Percentiles rank a stretch among this genome's conserved stretches.
Conservation (phyloP, 2,888 invertebrate species). For the Agonopterix arenella region DNA sequence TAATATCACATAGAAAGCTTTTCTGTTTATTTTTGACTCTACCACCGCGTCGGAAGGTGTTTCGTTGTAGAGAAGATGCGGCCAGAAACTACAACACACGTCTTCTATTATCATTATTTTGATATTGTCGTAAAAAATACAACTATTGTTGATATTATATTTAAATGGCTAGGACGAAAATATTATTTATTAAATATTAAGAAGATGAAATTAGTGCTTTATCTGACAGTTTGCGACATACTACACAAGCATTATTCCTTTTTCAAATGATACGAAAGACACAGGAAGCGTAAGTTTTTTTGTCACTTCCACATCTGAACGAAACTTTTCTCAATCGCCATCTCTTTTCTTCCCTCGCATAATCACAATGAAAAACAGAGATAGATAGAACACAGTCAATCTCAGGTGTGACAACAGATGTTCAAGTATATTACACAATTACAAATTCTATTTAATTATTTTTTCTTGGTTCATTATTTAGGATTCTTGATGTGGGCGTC, state of each 20-base stretch:
- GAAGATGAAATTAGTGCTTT: neutral
- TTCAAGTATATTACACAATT: conserved; percentile 73
- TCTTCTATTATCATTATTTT: too few relatives aligned
- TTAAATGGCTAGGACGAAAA: too few relatives aligned
- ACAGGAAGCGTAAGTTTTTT: conserved; percentile 75
- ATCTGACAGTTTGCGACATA: conserved; percentile 12
- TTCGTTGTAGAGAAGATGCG: too few relatives aligned
- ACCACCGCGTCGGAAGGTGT: too few relatives aligned
- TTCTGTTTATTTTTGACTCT: too few relatives aligned
- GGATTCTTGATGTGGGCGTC: conserved; percentile 51
- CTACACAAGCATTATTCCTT: conserved; percentile 60
- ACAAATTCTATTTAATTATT: conserved; percentile 72
- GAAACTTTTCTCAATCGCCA: conserved; percentile 32
- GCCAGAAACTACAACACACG: too few relatives aligned
- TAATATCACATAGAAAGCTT: too few relatives aligned
- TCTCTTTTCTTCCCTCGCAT: conserved; percentile 29
- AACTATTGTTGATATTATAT: too few relatives aligned
- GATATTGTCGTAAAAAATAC: too few relatives aligned
- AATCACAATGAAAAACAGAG: conserved; percentile 24
- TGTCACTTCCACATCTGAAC: conserved; percentile 70
- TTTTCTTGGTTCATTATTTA: conserved; percentile 57
- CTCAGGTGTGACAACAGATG: conserved; percentile 77
- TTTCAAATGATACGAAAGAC: conserved; percentile 75
- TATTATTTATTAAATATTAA: too few relatives aligned
- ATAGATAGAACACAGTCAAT: conserved; percentile 27